These are phyloP conservation scores for Nipponacmea schrenckii DNA, from an alignment of 2,888 invertebrate species.

Conservation along the genomic window DNA sequence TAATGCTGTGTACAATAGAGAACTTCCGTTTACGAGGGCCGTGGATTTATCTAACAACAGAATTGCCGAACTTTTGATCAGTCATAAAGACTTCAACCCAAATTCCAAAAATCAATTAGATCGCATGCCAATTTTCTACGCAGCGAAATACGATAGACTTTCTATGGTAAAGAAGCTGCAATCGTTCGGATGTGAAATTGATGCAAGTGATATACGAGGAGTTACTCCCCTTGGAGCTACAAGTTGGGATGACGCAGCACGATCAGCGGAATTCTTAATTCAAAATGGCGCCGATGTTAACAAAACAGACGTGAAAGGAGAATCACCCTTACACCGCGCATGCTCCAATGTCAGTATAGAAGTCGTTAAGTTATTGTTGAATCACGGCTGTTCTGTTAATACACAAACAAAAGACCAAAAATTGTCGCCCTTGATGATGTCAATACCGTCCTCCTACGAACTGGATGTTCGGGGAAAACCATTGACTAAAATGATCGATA, in stretches of 20 bases:
- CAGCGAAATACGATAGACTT: slow-evolving; percentile 25
- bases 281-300: slow-evolving; percentile 35
- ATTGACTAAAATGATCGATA: slow-evolving; percentile 29
- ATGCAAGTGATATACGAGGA: slow-evolving; percentile 30
- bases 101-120: slow-evolving; percentile 31
- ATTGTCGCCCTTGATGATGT: slow-evolving; percentile 26
- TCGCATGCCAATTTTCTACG: slow-evolving; percentile 30
- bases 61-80: slow-evolving; percentile 23
- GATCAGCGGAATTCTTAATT: slow-evolving; percentile 32
- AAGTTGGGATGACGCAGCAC: slow-evolving; percentile 17
- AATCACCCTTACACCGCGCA: slow-evolving; percentile 37
- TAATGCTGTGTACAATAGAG: slow-evolving; percentile 23
- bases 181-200: slow-evolving; percentile 27
- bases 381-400: slow-evolving; percentile 29
- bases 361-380: slow-evolving; percentile 24
- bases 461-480: slow-evolving; percentile 19
- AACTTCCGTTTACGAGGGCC: slow-evolving; percentile 34
- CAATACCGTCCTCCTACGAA: slow-evolving; percentile 33
- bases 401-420: slow-evolving; percentile 19
- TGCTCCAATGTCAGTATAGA: slow-evolving; percentile 27
- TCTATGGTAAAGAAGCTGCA: slow-evolving; percentile 23
- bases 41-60: slow-evolving; percentile 14
- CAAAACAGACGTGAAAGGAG: slow-evolving; percentile 24
- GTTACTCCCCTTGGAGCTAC: slow-evolving; percentile 36
- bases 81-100: slow-evolving; percentile 24